Conservation (phyloP, 2,888 invertebrate species). For the Steinernema scapterisci region DNA sequence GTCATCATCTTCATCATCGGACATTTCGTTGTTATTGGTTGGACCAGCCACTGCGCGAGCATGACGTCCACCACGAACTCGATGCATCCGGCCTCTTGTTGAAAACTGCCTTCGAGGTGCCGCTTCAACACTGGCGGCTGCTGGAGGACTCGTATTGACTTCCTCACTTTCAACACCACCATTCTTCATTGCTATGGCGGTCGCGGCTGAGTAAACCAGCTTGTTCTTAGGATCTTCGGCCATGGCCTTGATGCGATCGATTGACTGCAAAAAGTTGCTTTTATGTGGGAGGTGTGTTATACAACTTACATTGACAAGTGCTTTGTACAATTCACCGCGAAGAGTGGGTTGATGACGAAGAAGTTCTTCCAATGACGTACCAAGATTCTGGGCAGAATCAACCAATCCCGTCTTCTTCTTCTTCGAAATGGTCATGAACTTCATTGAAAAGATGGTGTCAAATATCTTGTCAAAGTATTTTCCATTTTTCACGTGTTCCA, state of each 20-base stretch:
- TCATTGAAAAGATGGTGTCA: constrained; percentile 79
- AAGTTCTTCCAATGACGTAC: constrained; percentile 85
- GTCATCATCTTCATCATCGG: constrained; percentile 29
- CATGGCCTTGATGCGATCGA: not conserved
- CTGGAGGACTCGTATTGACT: not conserved
- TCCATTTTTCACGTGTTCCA: constrained; percentile 79
- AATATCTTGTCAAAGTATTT: constrained; percentile 82
- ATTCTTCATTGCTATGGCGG: constrained; percentile 14
- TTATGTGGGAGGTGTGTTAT: not conserved
- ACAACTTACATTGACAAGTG: constrained; percentile 76
- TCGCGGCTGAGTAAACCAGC: not conserved
- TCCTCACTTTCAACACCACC: not conserved
- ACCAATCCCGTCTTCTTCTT: constrained; percentile 79
- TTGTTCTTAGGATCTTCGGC: constrained; percentile 6
- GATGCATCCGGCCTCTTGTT: not conserved
- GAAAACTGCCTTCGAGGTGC: not conserved
- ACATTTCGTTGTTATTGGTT: not conserved
- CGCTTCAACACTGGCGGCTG: not conserved
- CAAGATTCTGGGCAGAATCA: constrained; percentile 82
- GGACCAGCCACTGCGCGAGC: too few relatives aligned
- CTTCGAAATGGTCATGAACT: constrained; percentile 84
- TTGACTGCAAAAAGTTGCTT: constrained; percentile 5
- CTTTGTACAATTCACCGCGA: constrained; percentile 79
- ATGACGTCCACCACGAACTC: not conserved
- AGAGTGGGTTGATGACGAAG: constrained; percentile 86